These are phyloP conservation scores for Brenthis ino DNA, from an alignment of 2,888 invertebrate genomes.

Conservation along the genomic window DNA sequence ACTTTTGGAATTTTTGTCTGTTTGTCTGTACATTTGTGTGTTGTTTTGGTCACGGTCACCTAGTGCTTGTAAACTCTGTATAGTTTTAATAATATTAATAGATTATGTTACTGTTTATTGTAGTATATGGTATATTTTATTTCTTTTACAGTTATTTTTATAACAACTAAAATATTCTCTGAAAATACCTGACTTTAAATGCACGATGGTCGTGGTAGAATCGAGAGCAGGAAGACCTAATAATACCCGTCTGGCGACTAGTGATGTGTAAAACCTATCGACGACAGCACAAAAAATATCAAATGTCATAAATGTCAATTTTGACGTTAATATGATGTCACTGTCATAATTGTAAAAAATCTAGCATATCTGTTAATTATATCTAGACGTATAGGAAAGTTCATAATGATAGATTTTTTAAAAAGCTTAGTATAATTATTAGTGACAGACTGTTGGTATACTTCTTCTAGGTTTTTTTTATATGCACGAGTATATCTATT, in stretches of 20 bases:
- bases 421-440: constrained; percentile 7
- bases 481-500: too few species aligned
- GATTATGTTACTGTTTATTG: neutral
- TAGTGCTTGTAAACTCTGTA: too few species aligned
- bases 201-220: constrained; percentile 65
- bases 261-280: constrained; percentile 49
- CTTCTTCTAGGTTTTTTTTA: neutral
- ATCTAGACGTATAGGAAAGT: neutral
- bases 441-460: neutral
- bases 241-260: constrained; percentile 74
- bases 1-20: too few species aligned
- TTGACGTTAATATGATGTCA: constrained; percentile 31
- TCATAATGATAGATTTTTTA: neutral
- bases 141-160: constrained; percentile 20
- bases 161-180: constrained; percentile 28
- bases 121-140: constrained; percentile 1
- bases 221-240: constrained; percentile 78
- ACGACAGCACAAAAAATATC: constrained; percentile 35
- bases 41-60: too few species aligned
- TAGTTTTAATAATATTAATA: too few species aligned
- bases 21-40: too few species aligned
- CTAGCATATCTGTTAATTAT: constrained; percentile 22
- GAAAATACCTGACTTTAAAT: constrained; percentile 44
- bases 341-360: constrained; percentile 22
- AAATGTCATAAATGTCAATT: constrained; percentile 28